These are phyloP conservation scores for Rhinogobius similis DNA, from an alignment of 2,113 vertebrate genomes.

Conservation along the genomic window DNA sequence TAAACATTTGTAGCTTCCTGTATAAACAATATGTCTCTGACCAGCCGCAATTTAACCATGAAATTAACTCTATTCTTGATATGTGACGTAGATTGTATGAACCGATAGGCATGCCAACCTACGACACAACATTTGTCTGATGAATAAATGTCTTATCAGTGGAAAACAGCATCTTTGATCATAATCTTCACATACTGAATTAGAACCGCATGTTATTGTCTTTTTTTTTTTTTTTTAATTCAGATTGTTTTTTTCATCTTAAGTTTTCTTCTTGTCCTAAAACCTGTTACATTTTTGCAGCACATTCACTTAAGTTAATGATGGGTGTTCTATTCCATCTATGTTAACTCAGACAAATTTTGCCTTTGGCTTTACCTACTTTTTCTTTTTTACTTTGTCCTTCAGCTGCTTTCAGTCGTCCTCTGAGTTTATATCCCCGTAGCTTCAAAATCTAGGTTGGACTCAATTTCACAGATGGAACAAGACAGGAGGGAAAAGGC, in stretches of 20 bases:
- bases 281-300: slow-evolving; percentile 7
- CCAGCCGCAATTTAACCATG: too few species aligned
- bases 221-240: background rate
- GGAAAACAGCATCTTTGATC: too few species aligned
- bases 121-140: too few species aligned
- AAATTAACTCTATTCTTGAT: too few species aligned
- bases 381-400: slow-evolving; percentile 48
- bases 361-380: slow-evolving; percentile 44
- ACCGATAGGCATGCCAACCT: too few species aligned
- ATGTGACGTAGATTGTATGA: too few species aligned
- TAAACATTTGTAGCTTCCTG: too few species aligned
- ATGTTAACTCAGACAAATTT: slow-evolving; percentile 35
- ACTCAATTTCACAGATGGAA: slow-evolving; percentile 61
- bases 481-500: slow-evolving; percentile 31
- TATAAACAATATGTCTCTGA: too few species aligned
- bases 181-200: too few species aligned
- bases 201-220: too few species aligned
- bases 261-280: slow-evolving; percentile 11
- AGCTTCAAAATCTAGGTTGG: slow-evolving; percentile 71
- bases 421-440: slow-evolving; percentile 65
- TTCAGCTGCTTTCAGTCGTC: slow-evolving; percentile 68
- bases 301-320: background rate
- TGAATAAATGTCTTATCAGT: too few species aligned
- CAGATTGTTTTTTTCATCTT: slow-evolving; percentile 10
- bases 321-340: background rate